Conservation (phyloP, 2,888 invertebrate genomes). For the Campoplex capitator region DNA sequence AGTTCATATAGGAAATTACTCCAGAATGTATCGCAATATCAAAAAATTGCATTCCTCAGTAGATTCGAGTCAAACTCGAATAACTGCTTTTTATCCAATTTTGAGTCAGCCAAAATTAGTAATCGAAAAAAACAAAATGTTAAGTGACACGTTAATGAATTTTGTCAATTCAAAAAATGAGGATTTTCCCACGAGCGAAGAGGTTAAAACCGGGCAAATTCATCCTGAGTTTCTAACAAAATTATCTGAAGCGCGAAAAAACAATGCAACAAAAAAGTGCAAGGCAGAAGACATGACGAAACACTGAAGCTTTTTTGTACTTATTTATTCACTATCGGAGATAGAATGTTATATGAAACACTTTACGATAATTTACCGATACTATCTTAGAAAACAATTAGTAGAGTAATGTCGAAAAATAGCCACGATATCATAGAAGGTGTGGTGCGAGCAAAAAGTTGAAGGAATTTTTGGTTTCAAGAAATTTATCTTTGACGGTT, state of each 20-base stretch:
- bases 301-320: background rate
- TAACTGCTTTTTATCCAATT: slow-evolving; percentile 39
- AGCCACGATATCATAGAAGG: slow-evolving; percentile 67
- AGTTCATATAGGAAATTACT: slow-evolving; percentile 7
- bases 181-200: background rate
- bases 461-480: background rate
- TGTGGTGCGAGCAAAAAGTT: background rate
- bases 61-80: slow-evolving; percentile 33
- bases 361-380: slow-evolving; percentile 65
- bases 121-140: slow-evolving; percentile 8
- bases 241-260: slow-evolving; percentile 61
- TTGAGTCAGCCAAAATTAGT: slow-evolving; percentile 4
- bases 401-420: slow-evolving; percentile 44
- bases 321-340: slow-evolving; percentile 7
- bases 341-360: slow-evolving; percentile 23
- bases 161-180: background rate
- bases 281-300: background rate
- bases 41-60: slow-evolving; percentile 37
- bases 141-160: slow-evolving; percentile 12
- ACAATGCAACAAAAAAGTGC: slow-evolving; percentile 47
- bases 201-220: background rate
- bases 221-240: slow-evolving; percentile 19
- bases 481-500: slow-evolving; percentile 11
- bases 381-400: slow-evolving; percentile 62
- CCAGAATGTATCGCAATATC: slow-evolving; percentile 5